phyloP scores from a whole-genome alignment of 2,797 vertebrate species.

The Schizopygopsis malacanthus region DNA sequence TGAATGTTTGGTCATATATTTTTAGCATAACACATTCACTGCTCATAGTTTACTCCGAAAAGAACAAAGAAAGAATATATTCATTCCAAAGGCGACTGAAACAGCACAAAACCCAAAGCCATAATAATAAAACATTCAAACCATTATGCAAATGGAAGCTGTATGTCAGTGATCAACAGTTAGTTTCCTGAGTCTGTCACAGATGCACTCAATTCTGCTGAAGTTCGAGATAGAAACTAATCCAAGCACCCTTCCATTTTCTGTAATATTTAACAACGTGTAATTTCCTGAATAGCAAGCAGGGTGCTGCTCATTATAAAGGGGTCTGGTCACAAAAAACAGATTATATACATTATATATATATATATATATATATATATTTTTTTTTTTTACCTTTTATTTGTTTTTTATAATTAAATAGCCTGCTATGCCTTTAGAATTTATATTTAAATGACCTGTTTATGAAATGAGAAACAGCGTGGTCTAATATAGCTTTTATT shows the following conservation, averaged over 20 bases:
- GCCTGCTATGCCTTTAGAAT: neutral
- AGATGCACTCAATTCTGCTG: slow-evolving; percentile 9
- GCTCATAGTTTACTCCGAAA: slow-evolving; percentile 2
- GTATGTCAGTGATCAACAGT: slow-evolving; percentile 13
- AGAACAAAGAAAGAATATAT: slow-evolving; percentile 17
- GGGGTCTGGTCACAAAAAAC: neutral
- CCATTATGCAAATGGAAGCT: slow-evolving; percentile 20
- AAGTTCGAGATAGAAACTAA: slow-evolving; percentile 39
- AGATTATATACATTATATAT: neutral
- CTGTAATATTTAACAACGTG: slow-evolving; percentile 19
- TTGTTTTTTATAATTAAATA: neutral
- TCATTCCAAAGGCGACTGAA: slow-evolving; percentile 10
- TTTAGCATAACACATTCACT: slow-evolving; percentile 17
- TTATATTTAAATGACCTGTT: neutral
- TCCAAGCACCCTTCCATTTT: slow-evolving; percentile 10
- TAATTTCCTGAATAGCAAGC: slow-evolving; percentile 35
- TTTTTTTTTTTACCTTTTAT: neutral
- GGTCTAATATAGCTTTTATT: neutral
- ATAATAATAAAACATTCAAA: slow-evolving; percentile 35
- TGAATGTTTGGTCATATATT: slow-evolving; percentile 23
- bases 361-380: no score
- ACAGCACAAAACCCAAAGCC: slow-evolving; percentile 21
- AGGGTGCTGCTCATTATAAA: slow-evolving; percentile 9
- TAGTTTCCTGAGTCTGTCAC: slow-evolving; percentile 30
- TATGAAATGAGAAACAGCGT: neutral